These are phyloP conservation scores for Onychomys arenicola DNA, from an alignment of 2,797 vertebrate species.

Conservation along the genomic window DNA sequence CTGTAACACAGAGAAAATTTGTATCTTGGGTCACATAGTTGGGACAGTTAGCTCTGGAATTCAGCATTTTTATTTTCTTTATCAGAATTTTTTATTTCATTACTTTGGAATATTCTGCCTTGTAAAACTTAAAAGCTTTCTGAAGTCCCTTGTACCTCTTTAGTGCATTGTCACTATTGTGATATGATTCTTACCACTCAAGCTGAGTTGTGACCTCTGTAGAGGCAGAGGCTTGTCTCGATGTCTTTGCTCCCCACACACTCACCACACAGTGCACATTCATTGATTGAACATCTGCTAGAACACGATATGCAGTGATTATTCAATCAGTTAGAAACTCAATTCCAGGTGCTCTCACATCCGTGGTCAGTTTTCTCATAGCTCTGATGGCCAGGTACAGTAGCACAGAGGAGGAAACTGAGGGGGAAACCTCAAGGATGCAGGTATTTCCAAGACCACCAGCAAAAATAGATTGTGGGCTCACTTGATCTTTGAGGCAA, in stretches of 20 bases:
- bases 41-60: background rate
- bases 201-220: background rate
- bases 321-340: conserved; percentile 42
- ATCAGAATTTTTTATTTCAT: background rate
- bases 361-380: conserved; percentile 7
- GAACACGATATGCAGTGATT: conserved; percentile 21
- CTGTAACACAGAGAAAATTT: conserved; percentile 37
- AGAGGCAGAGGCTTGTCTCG: background rate
- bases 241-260: background rate
- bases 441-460: background rate
- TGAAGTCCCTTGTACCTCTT: background rate
- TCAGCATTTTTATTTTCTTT: background rate
- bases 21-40: background rate
- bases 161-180: background rate
- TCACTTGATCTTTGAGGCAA: background rate
- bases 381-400: background rate
- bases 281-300: conserved; percentile 57
- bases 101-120: background rate
- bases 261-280: background rate
- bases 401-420: conserved; percentile 18
- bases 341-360: conserved; percentile 4
- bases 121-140: background rate
- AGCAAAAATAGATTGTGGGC: background rate
- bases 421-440: background rate
- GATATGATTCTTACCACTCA: background rate